phyloP scores from a whole-genome alignment of 1,140 invertebrate genomes.

The Maconellicoccus hirsutus region DNA sequence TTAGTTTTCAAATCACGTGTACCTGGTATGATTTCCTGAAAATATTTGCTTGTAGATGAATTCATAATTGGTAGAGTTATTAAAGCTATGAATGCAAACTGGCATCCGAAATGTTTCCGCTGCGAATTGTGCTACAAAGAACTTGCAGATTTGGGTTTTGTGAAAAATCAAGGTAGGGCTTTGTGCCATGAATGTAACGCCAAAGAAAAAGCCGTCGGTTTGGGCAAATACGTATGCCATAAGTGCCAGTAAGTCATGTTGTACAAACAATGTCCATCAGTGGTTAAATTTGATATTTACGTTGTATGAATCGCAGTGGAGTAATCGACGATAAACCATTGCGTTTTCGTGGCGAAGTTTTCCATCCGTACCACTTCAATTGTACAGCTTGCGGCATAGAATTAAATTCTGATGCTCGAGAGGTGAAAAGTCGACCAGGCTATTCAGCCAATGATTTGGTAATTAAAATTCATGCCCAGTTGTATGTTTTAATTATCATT shows the following conservation, averaged over 20 bases:
- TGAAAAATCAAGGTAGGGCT: constrained; percentile 83
- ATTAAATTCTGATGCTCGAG: constrained; percentile 80
- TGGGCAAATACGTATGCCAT: constrained; percentile 95
- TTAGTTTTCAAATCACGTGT: background rate
- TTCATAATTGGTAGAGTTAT: constrained; percentile 97
- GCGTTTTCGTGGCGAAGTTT: constrained; percentile 90
- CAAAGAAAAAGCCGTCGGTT: constrained; percentile 83
- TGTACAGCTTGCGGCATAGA: constrained; percentile 82
- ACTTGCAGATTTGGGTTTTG: constrained; percentile 93
- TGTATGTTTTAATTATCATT: background rate
- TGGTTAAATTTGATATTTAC: background rate
- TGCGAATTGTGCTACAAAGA: constrained; percentile 86
- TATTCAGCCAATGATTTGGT: constrained; percentile 83
- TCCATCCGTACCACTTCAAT: constrained; percentile 99
- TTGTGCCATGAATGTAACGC: constrained; percentile 96
- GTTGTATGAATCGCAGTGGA: constrained; percentile 51
- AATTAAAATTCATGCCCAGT: constrained; percentile 28
- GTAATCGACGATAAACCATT: constrained; percentile 94
- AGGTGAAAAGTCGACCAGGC: constrained; percentile 81
- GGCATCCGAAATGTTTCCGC: constrained; percentile 95
- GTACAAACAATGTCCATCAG: background rate
- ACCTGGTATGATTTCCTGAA: constrained; percentile 23
- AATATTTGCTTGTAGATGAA: constrained; percentile 48
- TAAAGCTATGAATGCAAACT: constrained; percentile 97
- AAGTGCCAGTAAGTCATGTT: constrained; percentile 85